Percentiles rank a stretch among this genome's conserved stretches.
These are phyloP conservation scores for Apodemia hepburni DNA, from an alignment of 2,888 invertebrate genomes.

Conservation along the genomic window DNA sequence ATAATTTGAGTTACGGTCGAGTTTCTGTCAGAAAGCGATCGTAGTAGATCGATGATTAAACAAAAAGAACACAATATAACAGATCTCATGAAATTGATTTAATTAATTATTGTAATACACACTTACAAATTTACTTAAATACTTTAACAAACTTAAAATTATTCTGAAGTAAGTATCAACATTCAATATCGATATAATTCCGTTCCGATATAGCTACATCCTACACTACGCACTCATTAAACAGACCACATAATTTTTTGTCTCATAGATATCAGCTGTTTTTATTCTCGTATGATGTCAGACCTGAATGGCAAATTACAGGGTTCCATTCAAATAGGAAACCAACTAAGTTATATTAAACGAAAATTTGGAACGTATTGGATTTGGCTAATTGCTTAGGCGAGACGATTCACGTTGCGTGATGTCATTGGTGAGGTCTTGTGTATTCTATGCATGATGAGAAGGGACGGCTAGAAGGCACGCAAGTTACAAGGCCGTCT, in stretches of 20 bases:
- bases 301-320: constrained; percentile 48
- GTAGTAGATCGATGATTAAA: too few relatives aligned
- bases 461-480: constrained; percentile 67
- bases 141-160: too few relatives aligned
- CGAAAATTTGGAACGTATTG: constrained; percentile 19
- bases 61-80: too few relatives aligned
- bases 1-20: too few relatives aligned
- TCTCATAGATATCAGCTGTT: constrained; percentile 11
- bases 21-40: too few relatives aligned
- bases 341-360: constrained; percentile 17
- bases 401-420: constrained; percentile 33
- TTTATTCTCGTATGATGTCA: constrained; percentile 66
- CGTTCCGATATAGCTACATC: not conserved
- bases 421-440: constrained; percentile 39
- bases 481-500: constrained; percentile 71
- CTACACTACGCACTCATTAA: not conserved
- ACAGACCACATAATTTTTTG: not conserved
- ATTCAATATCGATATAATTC: constrained; percentile 5
- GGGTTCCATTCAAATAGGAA: constrained; percentile 36
- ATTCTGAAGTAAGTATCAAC: not conserved
- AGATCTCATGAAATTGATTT: too few relatives aligned
- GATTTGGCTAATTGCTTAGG: constrained; percentile 35
- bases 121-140: too few relatives aligned
- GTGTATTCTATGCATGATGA: constrained; percentile 45
- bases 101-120: too few relatives aligned